Evolutionary conservation across 2,888 invertebrate species (phyloP), one percentile per base, ranked within the genome.

Genomic region (Arrhopalites spinosus): DNA sequence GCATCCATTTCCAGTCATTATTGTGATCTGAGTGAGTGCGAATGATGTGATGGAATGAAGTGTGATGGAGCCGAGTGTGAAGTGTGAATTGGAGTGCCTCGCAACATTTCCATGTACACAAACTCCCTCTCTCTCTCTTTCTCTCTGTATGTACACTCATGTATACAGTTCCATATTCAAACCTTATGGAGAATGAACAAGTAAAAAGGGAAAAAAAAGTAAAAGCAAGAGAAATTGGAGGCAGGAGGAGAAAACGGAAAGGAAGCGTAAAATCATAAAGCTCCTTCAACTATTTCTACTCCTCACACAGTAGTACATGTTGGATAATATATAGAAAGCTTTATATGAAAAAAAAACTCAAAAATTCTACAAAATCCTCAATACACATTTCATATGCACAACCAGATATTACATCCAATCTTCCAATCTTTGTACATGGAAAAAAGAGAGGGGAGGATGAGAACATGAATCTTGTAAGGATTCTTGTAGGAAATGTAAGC

Each of bases 231-330:
- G 30, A 1, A 64, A n/a, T 1, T 20, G 64, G 27, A 63, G 47
- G 11, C n/a, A 23, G 15, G 68, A 29, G 17, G n/a, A 15, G 15
- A 29, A 71, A 59, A 23, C 71, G 61, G 71, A 71, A 59, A 43
- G 71, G 59, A 71, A 59, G 71, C 71, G 71, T 71, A 59, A 71
- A 71, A 71, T 71, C 71, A 71, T 71, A 71, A 71, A 71, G 70
- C 36, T 59, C 25, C 59, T 71, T 59, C 45, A 29, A 56, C 30
- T 20, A 23, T 66, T n/a, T 59, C 50, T 50, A 50, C 17, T 59
- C 8, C 59, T 25, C 59, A 59, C 23, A 11, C 50, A 11, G 8
- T n/a, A 5, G n/a, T 53, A 23, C 53, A 53, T 20, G 23, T n/a
- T n/a, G 25, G 27, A 2, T 3, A 3, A 25, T 7, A 59, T 13